Base-by-base conservation (phyloP, 2,113 vertebrate species). In the Ramphastos sulfuratus region DNA sequence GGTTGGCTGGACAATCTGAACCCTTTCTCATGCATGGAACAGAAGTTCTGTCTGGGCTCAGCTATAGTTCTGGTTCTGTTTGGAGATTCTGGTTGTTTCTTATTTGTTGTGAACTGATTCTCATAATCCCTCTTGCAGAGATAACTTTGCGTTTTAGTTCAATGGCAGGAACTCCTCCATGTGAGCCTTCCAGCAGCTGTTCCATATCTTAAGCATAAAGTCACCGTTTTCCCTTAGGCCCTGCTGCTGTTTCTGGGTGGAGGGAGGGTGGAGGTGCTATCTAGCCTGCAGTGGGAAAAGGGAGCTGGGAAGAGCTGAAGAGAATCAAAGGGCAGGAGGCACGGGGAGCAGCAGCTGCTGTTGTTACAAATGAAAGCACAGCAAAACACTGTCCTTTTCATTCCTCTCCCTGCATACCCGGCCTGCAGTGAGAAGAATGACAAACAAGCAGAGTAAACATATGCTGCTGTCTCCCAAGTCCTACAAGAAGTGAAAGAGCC, bases 161-260 rank as follows among this genome's bases (percentile, higher is more conserved):
- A 85, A 6, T 44, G 74, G 50, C 31, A 94, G 82, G 75, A 89
- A 89, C 92, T 69, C 56, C 21, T 82, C 48, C 25, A 4, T 46
- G 6, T 80, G 52, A 93, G 59, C 56, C 79, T 89, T 85, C 84
- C 89, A 73, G 91, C 92, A 96, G 91, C 82, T 92, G 89, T 89
- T 93, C 87, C 87, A 33, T 93, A 76, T 74, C 93, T 92, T 82
- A 31, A 73, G 78, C 80, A 82, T 92, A 90, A 93, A 89, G 91
- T 93, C 95, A 92, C 84, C 4, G 5, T 89, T 96, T 96, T 31
- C 89, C 78, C 73, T 80, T 64, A 60, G 84, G 86, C 59, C 30
- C 15, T 88, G 31, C 58, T 92, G 72, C 44, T 85, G 48, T 56
- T 95, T 80, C 21, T 76, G 91, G 37, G 56, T 67, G 71, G 81